These are phyloP conservation scores for Buceros bicornis DNA, from an alignment of 2,797 vertebrate species.

Conservation along the genomic window DNA sequence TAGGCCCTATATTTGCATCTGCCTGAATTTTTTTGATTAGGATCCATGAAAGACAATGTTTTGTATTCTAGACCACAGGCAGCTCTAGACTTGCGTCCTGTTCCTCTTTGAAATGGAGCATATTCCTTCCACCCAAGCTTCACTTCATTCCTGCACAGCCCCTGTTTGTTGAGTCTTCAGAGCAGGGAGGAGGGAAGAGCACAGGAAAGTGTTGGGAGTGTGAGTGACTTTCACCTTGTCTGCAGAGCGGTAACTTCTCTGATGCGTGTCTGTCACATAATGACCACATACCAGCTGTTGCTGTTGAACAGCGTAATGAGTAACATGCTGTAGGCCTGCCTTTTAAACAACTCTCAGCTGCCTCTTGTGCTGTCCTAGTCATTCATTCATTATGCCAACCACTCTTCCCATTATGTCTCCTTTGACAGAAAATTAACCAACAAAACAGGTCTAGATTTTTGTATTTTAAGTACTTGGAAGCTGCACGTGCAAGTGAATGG, in stretches of 20 bases:
- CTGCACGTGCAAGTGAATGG: neutral
- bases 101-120: neutral
- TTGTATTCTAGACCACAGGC: neutral
- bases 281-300: conserved; percentile 56
- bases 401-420: conserved; percentile 34
- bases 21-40: neutral
- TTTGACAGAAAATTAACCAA: conserved; percentile 59
- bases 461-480: conserved; percentile 20
- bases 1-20: neutral
- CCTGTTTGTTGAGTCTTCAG: neutral
- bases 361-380: conserved; percentile 51
- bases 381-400: conserved; percentile 48
- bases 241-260: conserved; percentile 18
- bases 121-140: neutral
- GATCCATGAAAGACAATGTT: neutral
- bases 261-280: conserved; percentile 16
- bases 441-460: conserved; percentile 26
- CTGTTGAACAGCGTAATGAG: conserved; percentile 44
- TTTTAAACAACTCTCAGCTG: conserved; percentile 57
- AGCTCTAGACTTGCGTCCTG: neutral
- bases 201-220: neutral
- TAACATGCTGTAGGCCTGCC: conserved; percentile 55
- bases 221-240: conserved; percentile 48
- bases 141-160: neutral
- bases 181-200: neutral